These are phyloP conservation scores for Aquatica leii DNA, from an alignment of 2,888 invertebrate genomes.

Conservation along the genomic window DNA sequence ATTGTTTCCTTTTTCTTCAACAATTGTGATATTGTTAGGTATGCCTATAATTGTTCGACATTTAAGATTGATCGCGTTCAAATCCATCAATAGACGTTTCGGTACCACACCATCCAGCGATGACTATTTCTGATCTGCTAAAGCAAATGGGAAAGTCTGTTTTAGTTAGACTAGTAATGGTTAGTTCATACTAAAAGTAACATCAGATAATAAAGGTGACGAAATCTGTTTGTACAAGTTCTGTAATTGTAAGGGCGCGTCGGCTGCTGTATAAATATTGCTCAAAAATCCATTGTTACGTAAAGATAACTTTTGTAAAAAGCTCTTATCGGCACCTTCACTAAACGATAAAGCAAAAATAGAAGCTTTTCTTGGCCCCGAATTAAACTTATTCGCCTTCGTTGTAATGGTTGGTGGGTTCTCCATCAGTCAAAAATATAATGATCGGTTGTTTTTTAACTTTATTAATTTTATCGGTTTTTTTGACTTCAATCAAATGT, in stretches of 20 bases:
- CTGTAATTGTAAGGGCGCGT: slow-evolving; percentile 71
- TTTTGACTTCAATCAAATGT: no score
- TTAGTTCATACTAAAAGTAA: slow-evolving; percentile 71
- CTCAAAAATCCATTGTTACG: slow-evolving; percentile 74
- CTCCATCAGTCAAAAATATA: no score
- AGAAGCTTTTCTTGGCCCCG: slow-evolving; percentile 56
- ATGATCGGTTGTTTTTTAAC: no score
- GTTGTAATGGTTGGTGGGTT: no score
- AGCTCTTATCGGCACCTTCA: slow-evolving; percentile 71
- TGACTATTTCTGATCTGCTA: slow-evolving; percentile 70
- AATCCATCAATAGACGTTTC: slow-evolving; percentile 12
- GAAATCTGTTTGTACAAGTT: slow-evolving; percentile 78
- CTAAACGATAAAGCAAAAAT: slow-evolving; percentile 79
- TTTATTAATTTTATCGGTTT: no score
- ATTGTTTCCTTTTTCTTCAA: slow-evolving; percentile 61
- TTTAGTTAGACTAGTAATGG: slow-evolving; percentile 67
- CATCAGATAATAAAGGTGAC: slow-evolving; percentile 70
- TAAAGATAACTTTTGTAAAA: slow-evolving; percentile 71
- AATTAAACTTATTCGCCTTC: no score
- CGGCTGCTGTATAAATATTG: slow-evolving; percentile 75
- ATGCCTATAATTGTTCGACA: slow-evolving; percentile 71
- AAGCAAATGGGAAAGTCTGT: slow-evolving; percentile 68
- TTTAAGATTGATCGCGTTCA: not conserved
- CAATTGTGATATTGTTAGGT: slow-evolving; percentile 71
- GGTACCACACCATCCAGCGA: slow-evolving; percentile 64